Evolutionary conservation across 1,140 invertebrate species (phyloP).

Genomic region (Drosophila lini): DNA sequence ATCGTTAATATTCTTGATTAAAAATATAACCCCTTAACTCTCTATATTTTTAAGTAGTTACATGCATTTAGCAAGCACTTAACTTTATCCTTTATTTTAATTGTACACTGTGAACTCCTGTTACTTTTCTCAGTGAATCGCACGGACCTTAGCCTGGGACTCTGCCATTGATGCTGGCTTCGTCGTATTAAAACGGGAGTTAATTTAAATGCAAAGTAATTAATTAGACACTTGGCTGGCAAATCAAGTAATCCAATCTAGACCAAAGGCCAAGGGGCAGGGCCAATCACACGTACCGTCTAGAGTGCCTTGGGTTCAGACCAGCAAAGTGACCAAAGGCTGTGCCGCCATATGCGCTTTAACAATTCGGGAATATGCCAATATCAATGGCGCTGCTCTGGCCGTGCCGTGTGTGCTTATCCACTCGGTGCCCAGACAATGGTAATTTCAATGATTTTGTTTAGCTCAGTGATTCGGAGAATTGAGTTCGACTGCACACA

Average conservation of each 20-base stretch:
- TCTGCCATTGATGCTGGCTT: conserved; percentile 40
- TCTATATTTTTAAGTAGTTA: neutral
- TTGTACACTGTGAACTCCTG: neutral
- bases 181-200: conserved; percentile 56
- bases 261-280: conserved; percentile 7
- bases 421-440: conserved; percentile 59
- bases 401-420: conserved; percentile 43
- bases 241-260: conserved; percentile 50
- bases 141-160: neutral
- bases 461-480: conserved; percentile 81
- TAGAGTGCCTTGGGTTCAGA: neutral
- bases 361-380: conserved; percentile 19
- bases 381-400: conserved; percentile 49
- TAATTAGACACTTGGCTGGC: conserved; percentile 70
- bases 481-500: conserved; percentile 62
- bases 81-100: neutral
- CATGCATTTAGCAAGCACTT: no score
- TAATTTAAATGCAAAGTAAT: conserved; percentile 83
- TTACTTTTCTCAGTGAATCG: neutral
- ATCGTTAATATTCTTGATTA: neutral
- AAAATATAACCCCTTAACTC: neutral
- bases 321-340: conserved; percentile 35
- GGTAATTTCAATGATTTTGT: conserved; percentile 80
- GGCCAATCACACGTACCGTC: conserved; percentile 18
- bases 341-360: conserved; percentile 20